These are phyloP conservation scores for Enoplosus armatus DNA, from an alignment of 2,797 vertebrate genomes.

Conservation along the genomic window DNA sequence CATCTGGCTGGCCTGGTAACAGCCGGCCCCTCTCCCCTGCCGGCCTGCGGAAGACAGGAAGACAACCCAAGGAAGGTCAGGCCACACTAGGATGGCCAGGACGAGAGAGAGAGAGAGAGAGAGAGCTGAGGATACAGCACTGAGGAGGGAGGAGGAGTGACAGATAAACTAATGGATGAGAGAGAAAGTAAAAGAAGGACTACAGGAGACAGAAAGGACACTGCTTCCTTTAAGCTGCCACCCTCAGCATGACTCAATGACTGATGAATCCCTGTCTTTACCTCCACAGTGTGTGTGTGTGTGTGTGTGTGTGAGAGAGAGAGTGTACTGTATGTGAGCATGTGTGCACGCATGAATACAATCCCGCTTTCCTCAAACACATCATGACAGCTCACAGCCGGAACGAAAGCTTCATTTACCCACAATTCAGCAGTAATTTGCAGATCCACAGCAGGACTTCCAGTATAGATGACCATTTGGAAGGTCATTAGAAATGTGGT, in stretches of 20 bases:
- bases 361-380: conserved; percentile 73
- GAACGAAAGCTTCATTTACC: conserved; percentile 82
- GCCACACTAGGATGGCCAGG: conserved; percentile 42
- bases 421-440: conserved; percentile 81
- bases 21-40: conserved; percentile 68
- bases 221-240: conserved; percentile 71
- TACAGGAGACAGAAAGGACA: conserved; percentile 73
- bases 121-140: conserved; percentile 1
- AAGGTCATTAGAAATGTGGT: conserved; percentile 74
- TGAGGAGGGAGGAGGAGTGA: conserved; percentile 44
- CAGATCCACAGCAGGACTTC: conserved; percentile 70
- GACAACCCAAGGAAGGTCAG: conserved; percentile 75
- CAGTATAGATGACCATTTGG: conserved; percentile 70
- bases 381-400: conserved; percentile 82
- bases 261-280: conserved; percentile 67
- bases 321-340: conserved; percentile 44
- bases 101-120: conserved; percentile 39
- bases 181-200: conserved; percentile 66
- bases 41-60: conserved; percentile 66
- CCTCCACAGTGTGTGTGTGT: conserved; percentile 19
- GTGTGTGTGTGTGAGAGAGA: neutral
- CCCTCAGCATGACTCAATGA: conserved; percentile 71
- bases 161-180: conserved; percentile 70
- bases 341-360: conserved; percentile 71
- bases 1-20: conserved; percentile 78